phyloP scores from a whole-genome alignment of 2,113 vertebrate genomes.

The Halichoerus grypus region DNA sequence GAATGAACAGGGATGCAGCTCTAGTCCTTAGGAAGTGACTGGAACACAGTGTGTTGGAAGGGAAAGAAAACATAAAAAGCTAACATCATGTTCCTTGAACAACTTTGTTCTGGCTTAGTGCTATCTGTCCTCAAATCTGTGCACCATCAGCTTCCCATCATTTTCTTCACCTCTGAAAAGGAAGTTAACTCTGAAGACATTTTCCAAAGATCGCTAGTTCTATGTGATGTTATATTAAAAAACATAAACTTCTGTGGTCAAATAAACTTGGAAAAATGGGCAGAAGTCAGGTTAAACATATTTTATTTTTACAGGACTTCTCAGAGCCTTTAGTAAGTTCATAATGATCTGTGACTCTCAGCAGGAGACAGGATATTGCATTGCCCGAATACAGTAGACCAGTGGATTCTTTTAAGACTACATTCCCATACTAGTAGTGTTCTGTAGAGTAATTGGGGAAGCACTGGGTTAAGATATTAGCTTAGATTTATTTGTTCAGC shows the following conservation, averaged over 20 bases:
- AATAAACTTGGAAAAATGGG: neutral
- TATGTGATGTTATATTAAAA: neutral
- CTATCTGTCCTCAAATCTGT: neutral
- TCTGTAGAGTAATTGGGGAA: neutral
- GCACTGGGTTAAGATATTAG: neutral
- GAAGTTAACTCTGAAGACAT: neutral
- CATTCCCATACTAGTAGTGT: neutral
- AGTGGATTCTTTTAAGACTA: neutral
- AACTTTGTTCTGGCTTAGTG: neutral
- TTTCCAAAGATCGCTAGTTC: neutral
- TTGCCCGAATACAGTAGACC: neutral
- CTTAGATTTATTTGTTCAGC: conserved; percentile 4
- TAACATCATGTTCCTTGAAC: neutral
- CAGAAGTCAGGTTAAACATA: neutral
- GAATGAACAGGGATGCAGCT: neutral
- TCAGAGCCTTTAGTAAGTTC: neutral
- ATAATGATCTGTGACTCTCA: neutral
- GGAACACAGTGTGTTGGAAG: neutral
- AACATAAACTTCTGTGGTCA: neutral
- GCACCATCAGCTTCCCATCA: neutral
- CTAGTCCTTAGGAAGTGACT: neutral
- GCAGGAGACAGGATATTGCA: neutral
- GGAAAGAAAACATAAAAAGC: neutral
- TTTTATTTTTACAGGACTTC: neutral
- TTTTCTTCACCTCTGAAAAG: neutral